Evolutionary conservation across 2,888 invertebrate genomes (phyloP).

Genomic region (Anarsia innoxiella): DNA sequence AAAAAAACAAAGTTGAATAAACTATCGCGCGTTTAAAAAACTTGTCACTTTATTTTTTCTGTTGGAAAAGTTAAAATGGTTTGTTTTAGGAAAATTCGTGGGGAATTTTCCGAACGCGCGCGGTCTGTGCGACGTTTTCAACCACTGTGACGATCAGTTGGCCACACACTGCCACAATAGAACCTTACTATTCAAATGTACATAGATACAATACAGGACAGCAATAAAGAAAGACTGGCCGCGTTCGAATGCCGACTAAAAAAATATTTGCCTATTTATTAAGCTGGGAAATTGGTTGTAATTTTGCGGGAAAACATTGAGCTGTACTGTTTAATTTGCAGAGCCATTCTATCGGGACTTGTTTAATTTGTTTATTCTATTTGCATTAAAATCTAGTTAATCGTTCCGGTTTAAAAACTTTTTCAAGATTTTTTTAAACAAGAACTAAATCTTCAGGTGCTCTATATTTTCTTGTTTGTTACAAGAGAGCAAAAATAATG

Average conservation of each 20-base stretch:
- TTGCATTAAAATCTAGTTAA: too few species aligned
- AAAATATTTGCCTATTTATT: constrained; percentile 8
- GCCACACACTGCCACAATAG: constrained; percentile 12
- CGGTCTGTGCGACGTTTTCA: constrained; percentile 30
- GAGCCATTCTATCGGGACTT: too few species aligned
- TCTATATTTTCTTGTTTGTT: too few species aligned
- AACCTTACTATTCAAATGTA: constrained; percentile 8
- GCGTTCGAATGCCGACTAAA: constrained; percentile 1
- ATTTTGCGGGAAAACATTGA: constrained; percentile 5
- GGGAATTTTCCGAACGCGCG: constrained; percentile 34
- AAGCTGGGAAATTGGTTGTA: neutral
- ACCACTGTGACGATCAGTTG: constrained; percentile 29
- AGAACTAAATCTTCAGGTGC: too few species aligned
- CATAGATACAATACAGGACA: constrained; percentile 4
- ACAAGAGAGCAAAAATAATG: too few species aligned
- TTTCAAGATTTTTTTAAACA: too few species aligned
- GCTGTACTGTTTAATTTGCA: neutral
- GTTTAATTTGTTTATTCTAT: too few species aligned
- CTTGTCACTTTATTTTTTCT: too few species aligned
- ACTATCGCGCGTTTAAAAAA: neutral
- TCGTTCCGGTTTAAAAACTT: too few species aligned
- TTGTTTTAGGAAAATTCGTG: constrained; percentile 21
- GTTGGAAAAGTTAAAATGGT: too few species aligned
- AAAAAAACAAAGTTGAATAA: neutral
- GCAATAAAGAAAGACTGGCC: constrained; percentile 1